Conservation (phyloP, 1,140 invertebrate genomes). For the Hyles euphorbiae region DNA sequence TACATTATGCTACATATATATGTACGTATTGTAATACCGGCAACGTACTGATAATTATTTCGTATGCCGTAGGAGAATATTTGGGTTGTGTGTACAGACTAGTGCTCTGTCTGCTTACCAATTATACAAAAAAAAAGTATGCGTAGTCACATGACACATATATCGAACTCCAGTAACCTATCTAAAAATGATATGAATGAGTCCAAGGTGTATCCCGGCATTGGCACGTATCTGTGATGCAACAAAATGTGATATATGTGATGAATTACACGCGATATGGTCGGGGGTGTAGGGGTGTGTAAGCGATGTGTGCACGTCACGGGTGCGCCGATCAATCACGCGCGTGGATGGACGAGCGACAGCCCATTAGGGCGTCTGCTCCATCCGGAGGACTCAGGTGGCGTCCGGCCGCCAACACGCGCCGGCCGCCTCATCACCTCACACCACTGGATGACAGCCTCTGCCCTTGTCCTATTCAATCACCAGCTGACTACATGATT, state of each 20-base stretch:
- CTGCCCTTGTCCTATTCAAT: conserved; percentile 25
- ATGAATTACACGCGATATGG: conserved; percentile 52
- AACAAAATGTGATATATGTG: conserved; percentile 29
- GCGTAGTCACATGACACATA: no score
- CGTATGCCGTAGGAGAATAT: no score
- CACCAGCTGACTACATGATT: conserved; percentile 23
- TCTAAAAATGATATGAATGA: no score
- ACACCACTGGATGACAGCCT: conserved; percentile 13
- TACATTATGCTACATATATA: no score
- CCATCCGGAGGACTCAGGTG: conserved; percentile 46
- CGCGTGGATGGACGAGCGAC: conserved; percentile 55
- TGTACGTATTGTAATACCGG: no score
- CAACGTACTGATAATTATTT: no score
- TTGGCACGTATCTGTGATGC: no score
- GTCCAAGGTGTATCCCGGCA: no score
- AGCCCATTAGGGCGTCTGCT: conserved; percentile 55
- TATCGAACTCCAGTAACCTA: no score
- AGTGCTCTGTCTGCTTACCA: no score
- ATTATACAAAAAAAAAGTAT: no score
- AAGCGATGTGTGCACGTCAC: conserved; percentile 46
- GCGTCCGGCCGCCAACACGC: conserved; percentile 25
- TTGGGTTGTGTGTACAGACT: no score
- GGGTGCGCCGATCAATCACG: conserved; percentile 66
- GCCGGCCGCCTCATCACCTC: conserved; percentile 4
- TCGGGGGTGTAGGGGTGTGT: conserved; percentile 24